Conservation (phyloP, 2,113 vertebrate species). For the Leptosomus discolor region DNA sequence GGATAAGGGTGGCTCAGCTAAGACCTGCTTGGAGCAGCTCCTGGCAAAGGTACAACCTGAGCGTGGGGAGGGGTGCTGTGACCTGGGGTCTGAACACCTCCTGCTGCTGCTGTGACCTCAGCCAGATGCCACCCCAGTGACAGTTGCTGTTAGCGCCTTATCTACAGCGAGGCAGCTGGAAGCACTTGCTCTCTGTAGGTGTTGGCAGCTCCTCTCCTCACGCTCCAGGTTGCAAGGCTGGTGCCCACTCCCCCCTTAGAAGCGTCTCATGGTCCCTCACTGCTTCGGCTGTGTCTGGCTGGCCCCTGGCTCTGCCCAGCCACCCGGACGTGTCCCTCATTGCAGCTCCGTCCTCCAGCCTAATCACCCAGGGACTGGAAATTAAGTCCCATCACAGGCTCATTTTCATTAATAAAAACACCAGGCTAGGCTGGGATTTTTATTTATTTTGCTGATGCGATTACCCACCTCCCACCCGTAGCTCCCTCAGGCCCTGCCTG, state of each 20-base stretch:
- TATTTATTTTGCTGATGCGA: not conserved
- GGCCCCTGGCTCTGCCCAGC: not conserved
- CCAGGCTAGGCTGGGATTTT: not conserved
- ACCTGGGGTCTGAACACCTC: not conserved
- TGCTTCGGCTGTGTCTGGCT: not conserved
- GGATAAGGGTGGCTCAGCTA: not conserved
- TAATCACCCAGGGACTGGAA: not conserved
- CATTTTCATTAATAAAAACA: not conserved
- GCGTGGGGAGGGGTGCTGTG: fast-evolving
- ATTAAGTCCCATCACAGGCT: not conserved
- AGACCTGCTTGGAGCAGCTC: not conserved
- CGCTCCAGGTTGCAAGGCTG: not conserved
- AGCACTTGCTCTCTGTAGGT: not conserved
- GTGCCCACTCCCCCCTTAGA: not conserved
- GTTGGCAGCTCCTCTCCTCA: not conserved
- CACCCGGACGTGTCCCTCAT: not conserved
- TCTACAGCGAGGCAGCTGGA: not conserved
- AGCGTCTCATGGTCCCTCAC: not conserved
- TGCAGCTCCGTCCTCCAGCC: not conserved
- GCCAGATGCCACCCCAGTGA: fast-evolving
- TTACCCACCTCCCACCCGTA: not conserved
- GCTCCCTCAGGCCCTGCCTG: not conserved
- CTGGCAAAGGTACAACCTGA: not conserved
- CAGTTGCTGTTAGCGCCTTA: not conserved
- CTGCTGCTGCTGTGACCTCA: not conserved